Conservation (phyloP, 2,113 vertebrate species). For the Bos taurus region DNA sequence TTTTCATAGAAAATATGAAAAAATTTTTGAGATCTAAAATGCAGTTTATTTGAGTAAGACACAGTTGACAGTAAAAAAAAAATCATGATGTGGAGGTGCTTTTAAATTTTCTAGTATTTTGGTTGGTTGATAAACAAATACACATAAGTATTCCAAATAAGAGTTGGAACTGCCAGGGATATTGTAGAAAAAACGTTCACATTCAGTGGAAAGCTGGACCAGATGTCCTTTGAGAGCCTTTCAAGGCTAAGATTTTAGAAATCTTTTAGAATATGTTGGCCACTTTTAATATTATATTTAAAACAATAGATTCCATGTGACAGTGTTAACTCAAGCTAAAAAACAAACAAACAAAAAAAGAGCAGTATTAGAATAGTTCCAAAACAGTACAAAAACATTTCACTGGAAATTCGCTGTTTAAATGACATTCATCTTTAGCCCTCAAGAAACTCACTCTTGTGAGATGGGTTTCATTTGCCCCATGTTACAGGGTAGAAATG, state of each 20-base stretch:
- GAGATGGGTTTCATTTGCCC: background rate
- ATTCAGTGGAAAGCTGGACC: background rate
- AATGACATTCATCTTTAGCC: background rate
- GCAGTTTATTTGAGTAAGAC: conserved; percentile 47
- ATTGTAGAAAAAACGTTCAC: background rate
- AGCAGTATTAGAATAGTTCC: background rate
- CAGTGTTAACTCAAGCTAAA: background rate
- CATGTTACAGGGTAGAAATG: background rate
- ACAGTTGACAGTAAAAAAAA: background rate
- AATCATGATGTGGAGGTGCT: background rate
- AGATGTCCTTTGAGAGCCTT: background rate
- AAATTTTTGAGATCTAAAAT: conserved; percentile 7
- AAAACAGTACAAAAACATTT: background rate
- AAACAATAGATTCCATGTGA: background rate
- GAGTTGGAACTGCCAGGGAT: background rate
- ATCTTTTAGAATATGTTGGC: background rate
- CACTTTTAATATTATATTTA: background rate
- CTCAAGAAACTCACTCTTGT: background rate
- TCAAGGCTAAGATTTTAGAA: background rate
- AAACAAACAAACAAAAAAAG: background rate
- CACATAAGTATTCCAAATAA: background rate
- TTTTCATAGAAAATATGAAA: background rate
- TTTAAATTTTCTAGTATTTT: conserved; percentile 20
- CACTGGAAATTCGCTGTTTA: background rate
- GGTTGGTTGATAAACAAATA: background rate